These are phyloP conservation scores for Stigmatopora nigra DNA, from an alignment of 2,113 vertebrate genomes.

Conservation along the genomic window DNA sequence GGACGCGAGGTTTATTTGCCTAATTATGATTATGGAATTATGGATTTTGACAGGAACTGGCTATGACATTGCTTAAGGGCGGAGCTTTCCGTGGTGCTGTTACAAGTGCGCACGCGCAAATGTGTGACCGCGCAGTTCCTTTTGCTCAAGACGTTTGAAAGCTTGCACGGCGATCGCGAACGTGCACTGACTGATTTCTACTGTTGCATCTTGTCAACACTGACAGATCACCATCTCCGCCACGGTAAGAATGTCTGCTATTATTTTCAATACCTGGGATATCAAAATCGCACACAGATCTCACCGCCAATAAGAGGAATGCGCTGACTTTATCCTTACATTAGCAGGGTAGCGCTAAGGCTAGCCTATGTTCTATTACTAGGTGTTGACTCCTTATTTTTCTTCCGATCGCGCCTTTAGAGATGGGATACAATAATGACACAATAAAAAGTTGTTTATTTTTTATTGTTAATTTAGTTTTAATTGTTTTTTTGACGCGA, in stretches of 20 bases:
- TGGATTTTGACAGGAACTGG: neutral
- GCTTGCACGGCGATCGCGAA: constrained; percentile 30
- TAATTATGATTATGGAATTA: no score
- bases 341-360: constrained; percentile 52
- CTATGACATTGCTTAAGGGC: constrained; percentile 13
- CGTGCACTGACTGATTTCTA: constrained; percentile 9
- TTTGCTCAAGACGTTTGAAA: constrained; percentile 57
- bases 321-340: constrained; percentile 13
- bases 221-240: constrained; percentile 12
- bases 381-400: constrained; percentile 13
- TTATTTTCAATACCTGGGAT: neutral
- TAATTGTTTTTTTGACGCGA: no score
- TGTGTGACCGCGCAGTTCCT: constrained; percentile 62
- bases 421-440: neutral
- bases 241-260: constrained; percentile 34
- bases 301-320: neutral
- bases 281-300: neutral
- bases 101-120: constrained; percentile 53
- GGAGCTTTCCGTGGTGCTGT: constrained; percentile 2
- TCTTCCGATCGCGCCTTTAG: neutral
- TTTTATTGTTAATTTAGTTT: no score
- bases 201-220: constrained; percentile 9
- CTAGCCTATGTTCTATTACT: constrained; percentile 44
- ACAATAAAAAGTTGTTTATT: no score
- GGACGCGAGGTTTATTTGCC: no score